Evolutionary conservation across 2,797 vertebrate genomes (phyloP), one percentile per base, ranked within the genome.

Genomic region (Anguilla marmorata): DNA sequence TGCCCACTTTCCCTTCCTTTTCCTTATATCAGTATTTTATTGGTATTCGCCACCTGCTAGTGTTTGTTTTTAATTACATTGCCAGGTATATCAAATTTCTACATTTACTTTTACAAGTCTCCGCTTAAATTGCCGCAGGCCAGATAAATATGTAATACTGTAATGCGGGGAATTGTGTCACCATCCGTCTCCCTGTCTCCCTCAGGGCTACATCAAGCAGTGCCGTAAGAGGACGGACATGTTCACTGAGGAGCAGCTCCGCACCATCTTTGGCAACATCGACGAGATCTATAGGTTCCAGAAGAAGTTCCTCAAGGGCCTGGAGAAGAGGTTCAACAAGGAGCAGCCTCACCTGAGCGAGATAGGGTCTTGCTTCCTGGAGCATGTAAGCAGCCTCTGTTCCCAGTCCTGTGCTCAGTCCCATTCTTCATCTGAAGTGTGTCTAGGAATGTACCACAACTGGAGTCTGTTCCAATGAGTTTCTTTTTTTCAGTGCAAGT

Each of bases 271-370:
- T 80, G 97, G 98, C 45, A 99, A 99, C 90, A 99, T 99, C 0
- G 97, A 99, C 88, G 98, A 99, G 19, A 98, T 99, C 92, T 99
- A 99, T 93, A 96, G 96, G 63, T 98, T 98, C 94, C 98, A 99
- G 93, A 98, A 97, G 91, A 98, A 96, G 91, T 98, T 99, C 88
- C 95, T 98, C 86, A 98, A 97, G 93, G 97, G 95, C 0, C 94
- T 99, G 90, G 98, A 99, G 92, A 98, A 97, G 92, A 97, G 95
- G 91, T 98, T 98, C 94, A 98, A 98, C 95, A 97, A 96, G 90
- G 98, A 98, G 87, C 94, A 97, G 88, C 98, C 98, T 0, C 97
- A 99, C 91, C 93, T 98, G 87, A 99, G 98, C n/a, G 98, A 99
- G 92, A 97, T 99, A 9, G 98, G 98, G 76, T 97, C 96, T 24